Evolutionary conservation across 1,140 invertebrate genomes (phyloP).

Genomic region (Heterodera carotae): DNA sequence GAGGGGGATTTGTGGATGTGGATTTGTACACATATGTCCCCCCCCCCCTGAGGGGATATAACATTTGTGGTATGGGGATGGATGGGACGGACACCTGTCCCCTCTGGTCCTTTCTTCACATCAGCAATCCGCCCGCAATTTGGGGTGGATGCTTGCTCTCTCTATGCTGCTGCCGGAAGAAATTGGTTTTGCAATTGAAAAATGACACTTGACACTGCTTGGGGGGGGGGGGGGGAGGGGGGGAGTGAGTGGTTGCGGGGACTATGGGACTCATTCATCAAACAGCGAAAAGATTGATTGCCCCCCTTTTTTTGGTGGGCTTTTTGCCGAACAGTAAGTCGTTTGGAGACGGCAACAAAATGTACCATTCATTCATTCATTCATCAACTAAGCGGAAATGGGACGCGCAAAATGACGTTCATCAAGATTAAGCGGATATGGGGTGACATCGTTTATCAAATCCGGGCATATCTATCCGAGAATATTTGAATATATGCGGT

Average conservation of each 20-base stretch:
- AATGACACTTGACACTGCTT: not conserved
- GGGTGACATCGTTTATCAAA: too few species aligned
- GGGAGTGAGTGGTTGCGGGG: not conserved
- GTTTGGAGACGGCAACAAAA: too few species aligned
- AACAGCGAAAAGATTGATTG: not conserved
- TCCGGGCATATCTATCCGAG: too few species aligned
- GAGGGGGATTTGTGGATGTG: not conserved
- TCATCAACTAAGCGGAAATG: too few species aligned
- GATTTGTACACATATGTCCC: not conserved
- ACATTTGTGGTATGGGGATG: not conserved
- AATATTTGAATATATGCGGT: too few species aligned
- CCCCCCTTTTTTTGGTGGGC: not conserved
- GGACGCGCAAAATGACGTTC: too few species aligned
- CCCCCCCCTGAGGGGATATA: not conserved
- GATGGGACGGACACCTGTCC: not conserved
- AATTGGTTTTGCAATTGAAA: conserved; percentile 3
- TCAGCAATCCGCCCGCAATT: not conserved
- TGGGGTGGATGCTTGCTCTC: too few species aligned
- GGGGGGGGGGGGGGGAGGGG: not conserved
- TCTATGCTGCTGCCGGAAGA: conserved; percentile 3
- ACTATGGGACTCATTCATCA: not conserved
- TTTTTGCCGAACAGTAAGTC: too few species aligned
- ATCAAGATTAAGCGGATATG: too few species aligned
- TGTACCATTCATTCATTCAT: too few species aligned
- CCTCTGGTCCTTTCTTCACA: not conserved